Evolutionary conservation across 2,888 invertebrate species (phyloP), one percentile per base, ranked within the genome.

Genomic region (Acleris sparsana): DNA sequence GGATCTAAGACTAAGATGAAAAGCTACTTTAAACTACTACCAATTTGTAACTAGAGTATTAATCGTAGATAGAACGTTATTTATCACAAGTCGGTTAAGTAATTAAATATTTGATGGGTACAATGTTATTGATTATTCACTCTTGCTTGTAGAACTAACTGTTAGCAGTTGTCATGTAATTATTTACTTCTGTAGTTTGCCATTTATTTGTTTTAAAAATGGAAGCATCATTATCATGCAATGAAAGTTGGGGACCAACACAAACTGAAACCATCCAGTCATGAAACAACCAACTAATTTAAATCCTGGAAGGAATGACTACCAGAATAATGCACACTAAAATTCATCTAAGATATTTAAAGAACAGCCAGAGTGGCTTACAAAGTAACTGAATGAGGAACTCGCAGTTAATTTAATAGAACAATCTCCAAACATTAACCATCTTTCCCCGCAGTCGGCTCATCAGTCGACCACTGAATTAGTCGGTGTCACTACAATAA

Each of bases 401-500:
- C 57, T 62, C 46, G n/a, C 49, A 83, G 82, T 84, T 84, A 84
- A 86, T 86, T 85, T 82, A 85, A 82, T 80, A 77, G 78, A 85
- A 80, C 80, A 80, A 78, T 79, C 71, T 75, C 74, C 71, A 75
- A 83, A 84, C 84, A 85, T 85, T 85, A 89, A 88, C 86, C 84
- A 85, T 84, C 84, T 85, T 85, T 86, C 84, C 83, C 86, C 82
- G 80, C 84, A 82, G 82, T 86, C 79, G 84, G 87, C 86, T 86
- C 91, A 88, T 92, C 92, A 91, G 85, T 92, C 91, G 88, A 78
- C 90, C 86, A 92, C 87, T 88, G 85, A 88, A 92, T 92, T 92
- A 92, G 88, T 92, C 87, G 88, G 84, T 92, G 92, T 92, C 92
- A 92, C 89, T 90, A 89, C 84, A 87, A 90, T 91, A 92, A 92